phyloP scores from a whole-genome alignment of 2,113 vertebrate species.

The Gracilinanus agilis region DNA sequence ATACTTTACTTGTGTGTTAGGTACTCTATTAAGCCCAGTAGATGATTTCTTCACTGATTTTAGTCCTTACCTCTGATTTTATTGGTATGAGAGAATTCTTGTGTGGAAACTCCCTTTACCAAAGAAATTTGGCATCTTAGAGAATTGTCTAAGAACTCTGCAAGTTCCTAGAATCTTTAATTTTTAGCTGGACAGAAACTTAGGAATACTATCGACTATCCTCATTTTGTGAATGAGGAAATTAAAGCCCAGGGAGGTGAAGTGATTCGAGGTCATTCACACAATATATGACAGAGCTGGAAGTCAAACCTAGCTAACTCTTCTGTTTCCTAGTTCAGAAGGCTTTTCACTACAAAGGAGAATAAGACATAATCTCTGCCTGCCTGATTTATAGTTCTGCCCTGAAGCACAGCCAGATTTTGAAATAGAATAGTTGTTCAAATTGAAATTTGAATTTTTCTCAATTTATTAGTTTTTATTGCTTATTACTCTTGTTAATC shows the following conservation, averaged over 20 bases:
- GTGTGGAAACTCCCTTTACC: neutral
- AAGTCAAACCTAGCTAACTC: neutral
- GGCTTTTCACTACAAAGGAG: neutral
- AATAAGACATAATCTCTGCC: neutral
- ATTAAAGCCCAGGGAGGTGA: neutral
- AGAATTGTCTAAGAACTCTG: neutral
- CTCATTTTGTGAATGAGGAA: neutral
- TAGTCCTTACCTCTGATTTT: neutral
- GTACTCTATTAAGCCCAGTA: neutral
- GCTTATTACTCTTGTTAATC: neutral
- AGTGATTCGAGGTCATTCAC: neutral
- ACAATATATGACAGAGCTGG: neutral
- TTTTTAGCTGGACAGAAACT: neutral
- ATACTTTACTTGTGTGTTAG: neutral
- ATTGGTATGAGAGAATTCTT: neutral
- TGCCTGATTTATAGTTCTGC: neutral
- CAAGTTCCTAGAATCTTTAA: neutral
- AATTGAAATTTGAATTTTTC: constrained; percentile 12
- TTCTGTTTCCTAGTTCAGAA: neutral
- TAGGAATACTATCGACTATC: neutral
- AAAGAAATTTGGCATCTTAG: neutral
- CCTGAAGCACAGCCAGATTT: neutral
- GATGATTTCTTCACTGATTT: neutral
- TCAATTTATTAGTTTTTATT: neutral
- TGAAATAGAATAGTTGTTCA: neutral